Conservation (phyloP, 2,888 invertebrate species). For the Himalopsyche japonica region DNA sequence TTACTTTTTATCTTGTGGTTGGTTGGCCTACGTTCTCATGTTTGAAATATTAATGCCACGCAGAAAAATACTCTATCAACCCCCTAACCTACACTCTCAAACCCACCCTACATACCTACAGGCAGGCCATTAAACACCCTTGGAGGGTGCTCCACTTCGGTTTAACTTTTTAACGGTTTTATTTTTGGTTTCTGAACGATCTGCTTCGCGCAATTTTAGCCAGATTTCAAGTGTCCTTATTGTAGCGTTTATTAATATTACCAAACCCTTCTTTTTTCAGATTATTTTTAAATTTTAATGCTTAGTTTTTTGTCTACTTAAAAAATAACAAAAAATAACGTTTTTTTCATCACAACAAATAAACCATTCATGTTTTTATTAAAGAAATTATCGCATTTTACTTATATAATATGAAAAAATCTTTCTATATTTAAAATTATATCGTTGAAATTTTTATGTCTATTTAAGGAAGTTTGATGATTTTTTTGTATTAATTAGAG, state of each 20-base stretch:
- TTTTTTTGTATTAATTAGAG: too few species aligned
- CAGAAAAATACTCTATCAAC: slow-evolving; percentile 36
- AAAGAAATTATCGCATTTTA: too few species aligned
- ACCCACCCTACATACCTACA: background rate
- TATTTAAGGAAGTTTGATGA: too few species aligned
- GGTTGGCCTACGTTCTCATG: slow-evolving; percentile 26
- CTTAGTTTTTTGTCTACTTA: too few species aligned
- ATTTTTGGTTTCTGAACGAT: slow-evolving; percentile 14
- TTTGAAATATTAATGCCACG: slow-evolving; percentile 40
- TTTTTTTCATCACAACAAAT: too few species aligned
- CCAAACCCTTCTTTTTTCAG: background rate
- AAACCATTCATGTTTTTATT: too few species aligned
- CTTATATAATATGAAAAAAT: too few species aligned
- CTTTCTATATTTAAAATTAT: too few species aligned
- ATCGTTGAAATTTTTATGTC: too few species aligned
- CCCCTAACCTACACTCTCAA: background rate
- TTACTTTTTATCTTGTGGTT: slow-evolving; percentile 27
- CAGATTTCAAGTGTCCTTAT: background rate
- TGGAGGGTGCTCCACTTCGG: slow-evolving; percentile 9
- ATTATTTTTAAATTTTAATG: background rate
- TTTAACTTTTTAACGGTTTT: background rate
- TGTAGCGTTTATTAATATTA: background rate
- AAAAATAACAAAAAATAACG: too few species aligned
- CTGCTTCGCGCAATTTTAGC: background rate
- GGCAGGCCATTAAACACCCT: slow-evolving; percentile 24